Percentiles rank a stretch among this genome's conserved stretches.
These are phyloP conservation scores for Dromiciops gliroides DNA, from an alignment of 2,113 vertebrate genomes.

Conservation along the genomic window DNA sequence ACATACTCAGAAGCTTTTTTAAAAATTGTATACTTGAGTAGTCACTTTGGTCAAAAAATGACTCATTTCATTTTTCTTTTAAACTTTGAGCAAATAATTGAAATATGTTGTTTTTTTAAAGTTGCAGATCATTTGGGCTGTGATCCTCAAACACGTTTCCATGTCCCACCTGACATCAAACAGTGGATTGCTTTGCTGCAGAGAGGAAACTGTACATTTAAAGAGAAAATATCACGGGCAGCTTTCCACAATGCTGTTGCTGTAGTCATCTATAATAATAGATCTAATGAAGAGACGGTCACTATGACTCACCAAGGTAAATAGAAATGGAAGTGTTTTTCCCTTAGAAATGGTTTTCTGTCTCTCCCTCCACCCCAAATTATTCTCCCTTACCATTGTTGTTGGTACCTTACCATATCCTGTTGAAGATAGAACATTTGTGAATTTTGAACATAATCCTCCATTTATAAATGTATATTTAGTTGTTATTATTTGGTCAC, in stretches of 20 bases:
- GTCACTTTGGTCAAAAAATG: background rate
- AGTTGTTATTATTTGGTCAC: conserved; percentile 36
- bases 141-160: conserved; percentile 93
- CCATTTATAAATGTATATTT: background rate
- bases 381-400: background rate
- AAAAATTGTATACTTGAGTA: background rate
- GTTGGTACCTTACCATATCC: background rate
- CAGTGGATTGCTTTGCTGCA: conserved; percentile 98
- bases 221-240: conserved; percentile 96
- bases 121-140: conserved; percentile 96
- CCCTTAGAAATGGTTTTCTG: conserved; percentile 14
- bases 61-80: conserved; percentile 11
- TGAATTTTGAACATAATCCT: conserved; percentile 24
- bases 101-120: conserved; percentile 67
- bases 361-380: background rate
- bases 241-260: conserved; percentile 94
- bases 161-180: conserved; percentile 90
- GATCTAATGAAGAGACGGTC: conserved; percentile 93
- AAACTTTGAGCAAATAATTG: background rate
- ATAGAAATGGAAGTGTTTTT: conserved; percentile 16
- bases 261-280: conserved; percentile 97
- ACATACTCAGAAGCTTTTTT: background rate
- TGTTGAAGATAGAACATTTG: background rate
- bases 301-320: conserved; percentile 98
- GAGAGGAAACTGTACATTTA: conserved; percentile 97